Evolutionary conservation across 1,140 invertebrate species (phyloP), one percentile per base, ranked within the genome.

Genomic region (Argopecten irradians): DNA sequence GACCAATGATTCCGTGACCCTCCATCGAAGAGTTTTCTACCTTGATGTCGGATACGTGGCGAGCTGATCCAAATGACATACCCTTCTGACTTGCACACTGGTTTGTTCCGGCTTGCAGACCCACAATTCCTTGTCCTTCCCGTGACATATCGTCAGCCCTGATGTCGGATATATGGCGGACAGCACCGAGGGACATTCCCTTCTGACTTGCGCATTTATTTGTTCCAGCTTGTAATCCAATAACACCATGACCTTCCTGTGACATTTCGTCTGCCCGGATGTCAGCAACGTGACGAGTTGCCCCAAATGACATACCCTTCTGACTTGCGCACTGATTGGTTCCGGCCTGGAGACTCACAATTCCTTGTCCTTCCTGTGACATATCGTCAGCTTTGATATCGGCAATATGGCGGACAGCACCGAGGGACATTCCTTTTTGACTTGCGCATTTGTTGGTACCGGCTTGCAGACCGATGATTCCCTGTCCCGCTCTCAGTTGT

Each of bases 41-140:
- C 36, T 86, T 88, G 55, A 93, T 93, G 82, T 93, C 92, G n/a
- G 91, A 88, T 34, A 93, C 89, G 82, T 93, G 91, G 14, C 93
- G 82, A 0, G 84, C 83, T 9, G 46, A 86, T 13, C 91, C 91
- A 1, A 92, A 87, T 0, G 34, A 97, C 90, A 92, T 39, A 86
- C 91, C 36, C 94, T 95, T 99, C 96, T 98, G 98, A 93, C 96
- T 98, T 91, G 98, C 98, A 34, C 95, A 95, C 95, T 98, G 98
- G 96, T 99, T 99, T 91, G 98, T 98, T 84, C 98, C 98, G 93
- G 98, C 98, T 95, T 99, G 98, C 36, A 99, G 96, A 89, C 97
- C 98, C 93, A 99, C 98, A 86, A 98, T 97, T 41, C 97, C 97
- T 93, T 98, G 97, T 5, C 98, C 98, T 36, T 91, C 92, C 83